A percentile compares a stretch with the other conserved stretches of the same genome.
Evolutionary conservation across 2,888 invertebrate species (phyloP).

Genomic region (Elysia crispata): DNA sequence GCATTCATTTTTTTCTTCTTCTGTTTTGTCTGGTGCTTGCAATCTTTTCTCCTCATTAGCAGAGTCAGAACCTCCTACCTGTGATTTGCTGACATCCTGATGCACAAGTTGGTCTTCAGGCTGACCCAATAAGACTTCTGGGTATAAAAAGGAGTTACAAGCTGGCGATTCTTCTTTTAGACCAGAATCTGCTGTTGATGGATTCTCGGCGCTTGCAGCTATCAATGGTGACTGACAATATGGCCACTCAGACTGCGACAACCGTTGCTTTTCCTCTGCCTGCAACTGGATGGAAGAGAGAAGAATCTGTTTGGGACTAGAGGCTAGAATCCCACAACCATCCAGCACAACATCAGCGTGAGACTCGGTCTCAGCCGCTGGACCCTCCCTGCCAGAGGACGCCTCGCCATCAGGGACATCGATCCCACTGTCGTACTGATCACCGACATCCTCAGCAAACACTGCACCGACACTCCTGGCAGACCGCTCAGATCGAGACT

Average conservation of each 20-base stretch:
- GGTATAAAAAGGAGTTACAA: background rate
- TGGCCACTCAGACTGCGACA: conserved; percentile 12
- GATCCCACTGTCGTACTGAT: background rate
- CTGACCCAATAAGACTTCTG: background rate
- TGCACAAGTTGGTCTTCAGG: too few relatives aligned
- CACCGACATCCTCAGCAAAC: conserved; percentile 16
- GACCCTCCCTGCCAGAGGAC: conserved; percentile 54
- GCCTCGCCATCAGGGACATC: conserved; percentile 15
- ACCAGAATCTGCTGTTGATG: background rate
- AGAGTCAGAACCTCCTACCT: background rate
- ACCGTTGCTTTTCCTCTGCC: conserved; percentile 40
- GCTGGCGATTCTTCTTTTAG: background rate
- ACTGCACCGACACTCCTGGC: conserved; percentile 20
- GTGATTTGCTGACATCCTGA: background rate
- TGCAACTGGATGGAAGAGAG: conserved; percentile 49
- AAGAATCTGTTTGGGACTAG: conserved; percentile 67
- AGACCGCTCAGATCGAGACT: background rate
- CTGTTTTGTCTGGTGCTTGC: background rate
- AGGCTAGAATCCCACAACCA: conserved; percentile 77
- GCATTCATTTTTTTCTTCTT: background rate
- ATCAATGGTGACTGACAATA: conserved; percentile 15
- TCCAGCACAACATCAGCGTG: conserved; percentile 72
- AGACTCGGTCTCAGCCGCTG: conserved; percentile 49
- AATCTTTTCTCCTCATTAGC: background rate
- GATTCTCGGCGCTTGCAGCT: background rate